These are phyloP conservation scores for Prietella phreatophila DNA, from an alignment of 2,113 vertebrate species.

Conservation along the genomic window DNA sequence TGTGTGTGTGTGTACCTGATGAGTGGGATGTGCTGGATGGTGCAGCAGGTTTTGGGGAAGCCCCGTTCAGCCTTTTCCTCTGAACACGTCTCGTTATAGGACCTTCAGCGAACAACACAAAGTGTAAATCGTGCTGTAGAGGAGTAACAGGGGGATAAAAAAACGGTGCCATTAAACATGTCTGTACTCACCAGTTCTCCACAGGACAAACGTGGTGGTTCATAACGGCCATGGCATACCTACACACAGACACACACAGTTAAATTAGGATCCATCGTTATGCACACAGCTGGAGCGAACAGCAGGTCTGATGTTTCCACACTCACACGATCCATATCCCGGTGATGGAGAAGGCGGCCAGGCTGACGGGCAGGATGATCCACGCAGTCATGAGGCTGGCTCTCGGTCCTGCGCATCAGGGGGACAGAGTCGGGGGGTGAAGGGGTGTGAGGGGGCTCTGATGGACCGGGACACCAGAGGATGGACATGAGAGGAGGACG, in stretches of 20 bases:
- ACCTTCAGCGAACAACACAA: constrained; percentile 68
- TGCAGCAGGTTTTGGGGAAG: constrained; percentile 88
- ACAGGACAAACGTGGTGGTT: constrained; percentile 93
- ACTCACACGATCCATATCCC: constrained; percentile 97
- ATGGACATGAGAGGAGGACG: constrained; percentile 66
- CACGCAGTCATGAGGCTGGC: constrained; percentile 92
- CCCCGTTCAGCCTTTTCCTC: constrained; percentile 80
- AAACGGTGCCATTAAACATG: not conserved
- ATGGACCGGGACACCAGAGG: constrained; percentile 65
- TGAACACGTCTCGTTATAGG: constrained; percentile 87
- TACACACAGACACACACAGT: constrained; percentile 52
- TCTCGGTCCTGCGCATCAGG: constrained; percentile 75
- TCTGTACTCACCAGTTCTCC: constrained; percentile 83
- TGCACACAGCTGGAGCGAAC: not conserved
- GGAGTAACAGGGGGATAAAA: not conserved
- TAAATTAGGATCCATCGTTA: not conserved
- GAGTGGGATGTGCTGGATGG: constrained; percentile 86
- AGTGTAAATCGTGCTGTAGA: not conserved
- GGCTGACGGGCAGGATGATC: constrained; percentile 91
- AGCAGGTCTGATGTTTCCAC: not conserved
- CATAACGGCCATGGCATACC: constrained; percentile 94
- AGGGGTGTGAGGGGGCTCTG: constrained; percentile 50
- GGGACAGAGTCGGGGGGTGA: constrained; percentile 59
- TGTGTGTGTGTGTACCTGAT: constrained; percentile 76
- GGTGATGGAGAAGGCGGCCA: constrained; percentile 90